Percentiles rank a stretch among this genome's conserved stretches.
These are phyloP conservation scores for Stomatorhinus walkeri DNA, from an alignment of 2,797 vertebrate species.

Conservation along the genomic window DNA sequence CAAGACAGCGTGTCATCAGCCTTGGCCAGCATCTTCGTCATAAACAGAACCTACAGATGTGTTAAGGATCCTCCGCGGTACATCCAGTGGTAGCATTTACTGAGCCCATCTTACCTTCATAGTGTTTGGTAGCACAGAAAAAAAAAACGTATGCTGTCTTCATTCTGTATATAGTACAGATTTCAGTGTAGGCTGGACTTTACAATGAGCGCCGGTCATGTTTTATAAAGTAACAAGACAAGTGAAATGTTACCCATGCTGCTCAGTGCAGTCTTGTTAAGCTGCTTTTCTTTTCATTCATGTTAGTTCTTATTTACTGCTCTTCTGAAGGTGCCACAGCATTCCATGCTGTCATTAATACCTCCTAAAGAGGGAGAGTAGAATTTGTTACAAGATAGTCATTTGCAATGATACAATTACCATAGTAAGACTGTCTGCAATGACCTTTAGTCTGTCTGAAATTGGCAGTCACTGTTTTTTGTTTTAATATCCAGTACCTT, in stretches of 20 bases:
- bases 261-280: not conserved
- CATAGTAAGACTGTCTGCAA: not conserved
- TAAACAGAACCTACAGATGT: not conserved
- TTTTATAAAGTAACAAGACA: not conserved
- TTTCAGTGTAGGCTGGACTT: not conserved
- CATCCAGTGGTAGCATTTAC: not conserved
- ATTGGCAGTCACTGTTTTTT: not conserved
- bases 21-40: not conserved
- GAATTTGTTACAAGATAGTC: not conserved
- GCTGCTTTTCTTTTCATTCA: not conserved
- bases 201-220: not conserved
- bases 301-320: not conserved
- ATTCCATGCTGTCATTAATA: not conserved
- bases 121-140: not conserved
- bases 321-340: not conserved
- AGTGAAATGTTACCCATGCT: not conserved
- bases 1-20: not conserved
- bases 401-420: not conserved
- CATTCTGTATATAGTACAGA: not conserved
- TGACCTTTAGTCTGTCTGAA: not conserved
- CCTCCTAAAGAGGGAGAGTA: not conserved
- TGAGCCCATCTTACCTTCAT: not conserved
- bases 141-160: not conserved
- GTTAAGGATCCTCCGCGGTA: not conserved
- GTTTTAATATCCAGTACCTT: not conserved